phyloP scores from a whole-genome alignment of 1,140 invertebrate species.

The Drosophila auraria region DNA sequence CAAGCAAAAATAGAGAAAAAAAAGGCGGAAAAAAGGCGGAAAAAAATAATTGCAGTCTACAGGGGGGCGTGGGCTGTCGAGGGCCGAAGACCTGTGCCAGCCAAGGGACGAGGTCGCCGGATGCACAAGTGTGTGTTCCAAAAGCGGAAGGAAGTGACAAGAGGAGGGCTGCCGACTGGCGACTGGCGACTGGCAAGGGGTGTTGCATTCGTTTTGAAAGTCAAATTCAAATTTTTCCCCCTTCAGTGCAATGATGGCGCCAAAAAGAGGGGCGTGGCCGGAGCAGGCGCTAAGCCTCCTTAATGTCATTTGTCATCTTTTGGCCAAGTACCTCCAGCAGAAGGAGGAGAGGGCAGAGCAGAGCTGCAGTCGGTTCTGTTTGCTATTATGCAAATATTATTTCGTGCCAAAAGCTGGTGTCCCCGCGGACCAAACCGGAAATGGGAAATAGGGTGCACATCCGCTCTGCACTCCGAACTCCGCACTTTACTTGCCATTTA shows the following conservation, averaged over 20 bases:
- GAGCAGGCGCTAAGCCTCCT: constrained; percentile 64
- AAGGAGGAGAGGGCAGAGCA: neutral
- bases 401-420: constrained; percentile 60
- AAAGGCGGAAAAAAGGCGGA: neutral
- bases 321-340: constrained; percentile 42
- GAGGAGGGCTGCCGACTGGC: neutral
- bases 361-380: constrained; percentile 66
- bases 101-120: constrained; percentile 34
- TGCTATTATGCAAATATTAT: constrained; percentile 80
- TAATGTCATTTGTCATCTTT: constrained; percentile 81
- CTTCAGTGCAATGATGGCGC: constrained; percentile 20
- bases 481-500: constrained; percentile 16
- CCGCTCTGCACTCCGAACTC: neutral
- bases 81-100: neutral
- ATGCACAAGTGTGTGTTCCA: constrained; percentile 41
- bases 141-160: neutral
- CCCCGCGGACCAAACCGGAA: neutral
- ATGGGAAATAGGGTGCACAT: constrained; percentile 7
- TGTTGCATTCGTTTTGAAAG: constrained; percentile 50
- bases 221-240: constrained; percentile 41
- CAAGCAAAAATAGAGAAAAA: constrained; percentile 16
- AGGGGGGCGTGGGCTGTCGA: neutral
- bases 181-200: neutral
- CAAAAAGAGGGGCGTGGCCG: constrained; percentile 11
- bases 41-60: constrained; percentile 62